phyloP scores from a whole-genome alignment of 53 echinoderm and acorn worm species.

The Luidia sarsii region DNA sequence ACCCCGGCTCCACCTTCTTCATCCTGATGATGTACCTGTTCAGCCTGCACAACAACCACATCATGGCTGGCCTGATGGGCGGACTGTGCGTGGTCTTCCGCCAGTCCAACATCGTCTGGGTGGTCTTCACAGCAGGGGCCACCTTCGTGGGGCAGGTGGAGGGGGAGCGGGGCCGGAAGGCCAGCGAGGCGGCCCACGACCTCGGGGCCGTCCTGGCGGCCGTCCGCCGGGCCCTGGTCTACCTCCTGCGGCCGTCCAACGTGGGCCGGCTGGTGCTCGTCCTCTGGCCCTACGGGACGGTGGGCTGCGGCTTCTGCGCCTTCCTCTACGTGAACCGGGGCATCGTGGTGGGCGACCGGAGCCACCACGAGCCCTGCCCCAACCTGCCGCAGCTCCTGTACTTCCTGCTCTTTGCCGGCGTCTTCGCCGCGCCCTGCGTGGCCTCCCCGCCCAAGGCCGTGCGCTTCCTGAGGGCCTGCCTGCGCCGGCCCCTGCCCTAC shows the following conservation, averaged over 20 bases:
- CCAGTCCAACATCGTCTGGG: slow-evolving; percentile 98
- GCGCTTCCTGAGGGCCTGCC: slow-evolving; percentile 58
- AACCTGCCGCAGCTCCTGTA: slow-evolving; percentile 91
- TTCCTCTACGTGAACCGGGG: slow-evolving; percentile 86
- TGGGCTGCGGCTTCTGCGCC: slow-evolving; percentile 53
- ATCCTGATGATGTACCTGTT: slow-evolving; percentile 87
- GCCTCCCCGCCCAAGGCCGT: slow-evolving; percentile 52
- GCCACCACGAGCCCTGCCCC: slow-evolving; percentile 79
- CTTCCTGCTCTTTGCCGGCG: slow-evolving; percentile 74
- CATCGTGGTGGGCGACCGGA: slow-evolving; percentile 87
- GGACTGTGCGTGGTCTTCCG: slow-evolving; percentile 84
- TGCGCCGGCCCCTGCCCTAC: slow-evolving; percentile 54
- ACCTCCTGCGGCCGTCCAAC: slow-evolving; percentile 64
- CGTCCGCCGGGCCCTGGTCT: slow-evolving; percentile 48
- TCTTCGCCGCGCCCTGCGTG: slow-evolving; percentile 72
- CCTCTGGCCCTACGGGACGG: slow-evolving; percentile 74
- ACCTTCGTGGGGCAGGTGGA: slow-evolving; percentile 57
- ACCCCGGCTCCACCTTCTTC: slow-evolving; percentile 92
- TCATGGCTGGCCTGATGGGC: slow-evolving; percentile 78
- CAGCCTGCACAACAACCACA: slow-evolving; percentile 79
- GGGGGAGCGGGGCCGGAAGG: slow-evolving; percentile 50
- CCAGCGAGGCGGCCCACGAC: slow-evolving; percentile 30
- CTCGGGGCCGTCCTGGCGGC: slow-evolving; percentile 15
- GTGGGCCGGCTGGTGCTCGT: slow-evolving; percentile 50
- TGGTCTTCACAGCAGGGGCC: slow-evolving; percentile 85